Base-by-base conservation (phyloP, 2,113 vertebrate species). In the Myrmophylax atrothorax region DNA sequence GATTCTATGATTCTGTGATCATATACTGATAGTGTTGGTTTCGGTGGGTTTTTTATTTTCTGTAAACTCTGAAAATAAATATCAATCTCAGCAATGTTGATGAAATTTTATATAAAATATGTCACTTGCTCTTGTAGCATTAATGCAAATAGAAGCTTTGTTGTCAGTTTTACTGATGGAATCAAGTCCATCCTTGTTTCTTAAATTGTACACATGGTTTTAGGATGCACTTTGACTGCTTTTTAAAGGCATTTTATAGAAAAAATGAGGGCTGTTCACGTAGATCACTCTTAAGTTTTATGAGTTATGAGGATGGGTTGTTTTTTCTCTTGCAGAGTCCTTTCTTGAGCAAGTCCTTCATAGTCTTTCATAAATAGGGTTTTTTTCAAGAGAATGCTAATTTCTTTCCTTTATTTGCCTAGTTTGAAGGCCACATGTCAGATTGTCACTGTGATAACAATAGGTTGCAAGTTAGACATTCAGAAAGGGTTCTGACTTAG, bases 401-500 rank as follows among this genome's bases (percentile, higher is more conserved):
- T 68, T 73, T 56, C 0, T 18, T 93, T 79, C 26, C 18, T 73
- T 75, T 76, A 53, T 73, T 90, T 88, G 35, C 44, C 63, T 85
- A 46, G 42, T 38, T 70, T 23, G 12, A 88, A 90, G 46, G 49
- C 49, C 44, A 31, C 0, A 0, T 84, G 77, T 77, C 87, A 94
- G 52, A 74, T 49, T 72, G 56, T 74, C 79, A 64, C 75, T 60
- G 49, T 69, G 79, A 46, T 82, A 91, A 86, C 60, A 80, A 64
- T 35, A 83, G 68, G 47, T 74, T 91, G 35, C 59, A 55, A 85
- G 22, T 76, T 89, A 87, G 49, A 87, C 74, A 86, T 74, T 85
- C 64, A 94, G 52, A 93, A 84, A 44, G 52, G 42, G 22, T 84
- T 85, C 63, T 93, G 83, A 88, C 50, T 94, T 78, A 66, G 66